Conservation (phyloP, 2,888 invertebrate genomes). For the Aphrophora alni region DNA sequence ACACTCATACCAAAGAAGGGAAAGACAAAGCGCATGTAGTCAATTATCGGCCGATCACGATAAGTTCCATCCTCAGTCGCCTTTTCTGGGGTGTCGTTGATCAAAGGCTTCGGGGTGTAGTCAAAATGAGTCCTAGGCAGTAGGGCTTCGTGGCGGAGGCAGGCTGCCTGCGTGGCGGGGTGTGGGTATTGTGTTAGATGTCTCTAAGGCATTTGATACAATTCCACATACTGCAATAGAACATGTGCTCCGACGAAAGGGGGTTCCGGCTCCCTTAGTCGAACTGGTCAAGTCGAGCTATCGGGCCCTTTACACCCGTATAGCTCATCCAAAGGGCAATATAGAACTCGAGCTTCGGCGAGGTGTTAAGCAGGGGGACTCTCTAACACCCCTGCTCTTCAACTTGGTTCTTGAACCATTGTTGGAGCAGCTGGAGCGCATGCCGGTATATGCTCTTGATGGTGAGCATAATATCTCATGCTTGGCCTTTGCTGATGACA, state of each 20-base stretch:
- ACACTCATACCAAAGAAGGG: conserved; percentile 53
- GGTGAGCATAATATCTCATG: background rate
- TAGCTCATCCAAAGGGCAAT: background rate
- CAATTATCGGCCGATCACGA: conserved; percentile 55
- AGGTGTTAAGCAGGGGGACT: conserved; percentile 45
- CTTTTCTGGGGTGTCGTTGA: conserved; percentile 50
- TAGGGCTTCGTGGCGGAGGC: conserved; percentile 53
- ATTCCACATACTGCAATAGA: conserved; percentile 45
- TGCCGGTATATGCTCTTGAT: conserved; percentile 17
- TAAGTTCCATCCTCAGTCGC: conserved; percentile 52
- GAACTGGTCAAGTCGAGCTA: conserved; percentile 21
- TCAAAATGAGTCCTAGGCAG: conserved; percentile 50
- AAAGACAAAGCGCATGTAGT: conserved; percentile 50
- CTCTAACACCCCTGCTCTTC: conserved; percentile 42
- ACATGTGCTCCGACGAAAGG: conserved; percentile 25
- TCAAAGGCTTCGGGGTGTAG: conserved; percentile 44
- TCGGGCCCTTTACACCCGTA: conserved; percentile 14
- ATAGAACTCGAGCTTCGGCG: background rate
- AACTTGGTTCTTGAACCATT: conserved; percentile 42
- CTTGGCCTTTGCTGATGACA: conserved; percentile 44
- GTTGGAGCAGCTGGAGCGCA: conserved; percentile 13
- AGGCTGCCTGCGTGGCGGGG: conserved; percentile 41
- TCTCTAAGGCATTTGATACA: conserved; percentile 50
- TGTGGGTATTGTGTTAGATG: conserved; percentile 41
- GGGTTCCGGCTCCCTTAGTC: conserved; percentile 11